Base-by-base conservation (phyloP, 2,888 invertebrate species). In the Calameuta filiformis region DNA sequence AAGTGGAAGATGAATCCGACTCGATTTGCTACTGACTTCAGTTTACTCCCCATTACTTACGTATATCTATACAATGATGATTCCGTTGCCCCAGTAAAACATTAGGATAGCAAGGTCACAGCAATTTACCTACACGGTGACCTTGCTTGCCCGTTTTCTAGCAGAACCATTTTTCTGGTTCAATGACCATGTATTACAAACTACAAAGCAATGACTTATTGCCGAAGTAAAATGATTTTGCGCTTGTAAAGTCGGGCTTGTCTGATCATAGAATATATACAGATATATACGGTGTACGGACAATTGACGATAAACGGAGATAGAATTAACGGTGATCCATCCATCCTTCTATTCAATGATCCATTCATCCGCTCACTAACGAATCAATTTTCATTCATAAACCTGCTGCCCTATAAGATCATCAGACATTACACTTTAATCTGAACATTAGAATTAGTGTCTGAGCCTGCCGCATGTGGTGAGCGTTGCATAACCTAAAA, bases 51-150 rank as follows among this genome's bases (percentile, higher is more conserved):
- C 56, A 56, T 2, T 56, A 23, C 0, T 2, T 56, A 23, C 0
- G 9, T 23, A 56, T 1, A 56, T 6, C 2, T 23, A 2, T 9
- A 1, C 23, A 23, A 23, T 2, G 56, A 56, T 9, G 56, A 56
- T 56, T 56, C 56, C 56, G 9, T 56, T 56, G 23, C 23, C 56
- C 56, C 23, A 56, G 56, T 56, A 56, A 56, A 56, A 56, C 56
- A 56, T 56, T 56, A 23, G 68, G 80, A 81, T 83, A 84, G 84
- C 83, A 85, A 85, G 84, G 85, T 86, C 83, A 80, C 74, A 83
- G 77, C 81, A 82, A 85, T 86, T 79, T 81, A 83, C 73, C 68
- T 12, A 75, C 68, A 69, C 68, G 71, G 68, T 76, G 85, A 83
- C 84, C 84, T 87, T 86, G 85, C 69, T 77, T 81, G 71, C 71